Evolutionary conservation across 2,888 invertebrate genomes (phyloP).

Genomic region (Ochropacha duplaris): DNA sequence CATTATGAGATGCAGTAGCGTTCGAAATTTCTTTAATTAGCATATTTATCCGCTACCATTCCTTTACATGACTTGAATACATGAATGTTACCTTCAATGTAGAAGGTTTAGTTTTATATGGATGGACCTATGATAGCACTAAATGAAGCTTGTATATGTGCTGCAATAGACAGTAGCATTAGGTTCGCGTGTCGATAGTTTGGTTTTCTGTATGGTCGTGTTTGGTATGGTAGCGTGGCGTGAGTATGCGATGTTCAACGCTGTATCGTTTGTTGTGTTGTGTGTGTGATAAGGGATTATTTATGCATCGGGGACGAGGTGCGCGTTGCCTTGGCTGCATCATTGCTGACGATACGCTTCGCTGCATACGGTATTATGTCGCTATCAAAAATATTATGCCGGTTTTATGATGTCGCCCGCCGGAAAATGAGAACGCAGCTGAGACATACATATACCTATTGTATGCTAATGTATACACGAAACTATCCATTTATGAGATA

Average conservation of each 20-base stretch:
- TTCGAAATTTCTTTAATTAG: no score
- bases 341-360: slow-evolving; percentile 33
- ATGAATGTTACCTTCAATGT: neutral
- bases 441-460: slow-evolving; percentile 19
- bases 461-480: slow-evolving; percentile 18
- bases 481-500: neutral
- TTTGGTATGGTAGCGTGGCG: slow-evolving; percentile 21
- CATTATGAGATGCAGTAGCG: neutral
- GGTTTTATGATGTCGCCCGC: slow-evolving; percentile 12
- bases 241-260: slow-evolving; percentile 30
- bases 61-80: neutral
- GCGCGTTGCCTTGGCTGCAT: slow-evolving; percentile 20
- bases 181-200: slow-evolving; percentile 10
- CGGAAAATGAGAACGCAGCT: slow-evolving; percentile 12
- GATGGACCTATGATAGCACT: neutral
- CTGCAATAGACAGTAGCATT: slow-evolving; percentile 8
- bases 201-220: slow-evolving; percentile 4
- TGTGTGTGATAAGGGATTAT: slow-evolving; percentile 50
- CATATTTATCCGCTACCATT: neutral
- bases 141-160: neutral
- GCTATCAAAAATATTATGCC: slow-evolving; percentile 13
- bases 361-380: slow-evolving; percentile 19
- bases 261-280: slow-evolving; percentile 25
- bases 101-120: neutral
- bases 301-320: slow-evolving; percentile 54